Conservation (phyloP, 1,140 invertebrate genomes). For the Amyelois transitella region DNA sequence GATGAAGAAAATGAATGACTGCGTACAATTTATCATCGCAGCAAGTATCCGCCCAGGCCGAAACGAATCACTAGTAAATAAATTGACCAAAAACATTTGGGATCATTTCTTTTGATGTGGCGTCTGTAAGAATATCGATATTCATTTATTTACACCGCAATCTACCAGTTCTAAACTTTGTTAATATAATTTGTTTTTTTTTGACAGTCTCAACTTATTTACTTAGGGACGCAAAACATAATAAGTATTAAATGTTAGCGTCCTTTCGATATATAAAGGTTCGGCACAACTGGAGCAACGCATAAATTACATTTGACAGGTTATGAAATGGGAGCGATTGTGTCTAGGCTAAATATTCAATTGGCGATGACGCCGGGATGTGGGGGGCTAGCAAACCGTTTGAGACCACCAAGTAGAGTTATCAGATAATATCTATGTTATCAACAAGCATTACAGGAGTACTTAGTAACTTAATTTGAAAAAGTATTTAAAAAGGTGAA, state of each 20-base stretch:
- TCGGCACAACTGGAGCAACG: background rate
- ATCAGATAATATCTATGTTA: no score
- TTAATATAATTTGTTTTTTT: background rate
- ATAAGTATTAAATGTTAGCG: no score
- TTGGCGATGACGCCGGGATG: conserved; percentile 63
- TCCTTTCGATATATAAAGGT: no score
- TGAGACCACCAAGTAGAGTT: conserved; percentile 22
- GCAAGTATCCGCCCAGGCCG: conserved; percentile 65
- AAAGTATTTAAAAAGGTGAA: no score
- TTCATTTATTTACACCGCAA: conserved; percentile 32
- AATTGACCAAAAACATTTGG: conserved; percentile 63
- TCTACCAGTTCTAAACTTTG: background rate
- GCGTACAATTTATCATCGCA: conserved; percentile 64
- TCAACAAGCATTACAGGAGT: no score
- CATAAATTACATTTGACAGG: conserved; percentile 68
- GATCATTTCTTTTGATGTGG: conserved; percentile 46
- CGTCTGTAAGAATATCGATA: conserved; percentile 19
- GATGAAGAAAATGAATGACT: conserved; percentile 48
- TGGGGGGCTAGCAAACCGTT: conserved; percentile 59
- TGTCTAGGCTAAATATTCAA: conserved; percentile 59
- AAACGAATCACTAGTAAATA: conserved; percentile 69
- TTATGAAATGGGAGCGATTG: conserved; percentile 58
- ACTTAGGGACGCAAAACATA: no score
- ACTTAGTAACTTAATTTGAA: no score
- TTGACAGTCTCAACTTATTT: background rate